Evolutionary conservation across 1,140 invertebrate genomes (phyloP).

Genomic region (Mycetomoellerius zeteki): DNA sequence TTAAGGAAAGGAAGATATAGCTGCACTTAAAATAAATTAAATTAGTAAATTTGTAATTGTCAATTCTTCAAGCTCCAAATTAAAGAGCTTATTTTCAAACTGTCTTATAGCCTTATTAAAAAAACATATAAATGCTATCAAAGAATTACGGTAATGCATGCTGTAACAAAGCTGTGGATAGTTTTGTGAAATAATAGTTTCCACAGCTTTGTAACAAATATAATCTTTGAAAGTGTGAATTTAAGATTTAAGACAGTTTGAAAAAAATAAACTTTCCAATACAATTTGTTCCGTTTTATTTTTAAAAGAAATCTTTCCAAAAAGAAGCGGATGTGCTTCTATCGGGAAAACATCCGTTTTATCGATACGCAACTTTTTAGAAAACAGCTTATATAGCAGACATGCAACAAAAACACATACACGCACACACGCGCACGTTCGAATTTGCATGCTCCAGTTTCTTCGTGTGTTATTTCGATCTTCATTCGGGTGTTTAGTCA

Average conservation of each 20-base stretch:
- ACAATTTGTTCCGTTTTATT: background rate
- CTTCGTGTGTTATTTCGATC: slow-evolving; percentile 74
- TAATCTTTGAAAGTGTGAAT: background rate
- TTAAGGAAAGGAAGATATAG: background rate
- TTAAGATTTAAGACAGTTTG: slow-evolving; percentile 5
- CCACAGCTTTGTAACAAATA: background rate
- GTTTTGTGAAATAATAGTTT: background rate
- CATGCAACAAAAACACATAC: background rate
- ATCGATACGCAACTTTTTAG: slow-evolving; percentile 3
- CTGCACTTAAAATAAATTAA: no score
- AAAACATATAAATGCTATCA: background rate
- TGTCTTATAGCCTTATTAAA: background rate
- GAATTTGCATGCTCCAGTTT: slow-evolving; percentile 76
- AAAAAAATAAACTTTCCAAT: background rate
- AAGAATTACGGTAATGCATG: background rate
- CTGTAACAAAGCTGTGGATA: background rate
- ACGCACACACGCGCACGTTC: slow-evolving; percentile 65
- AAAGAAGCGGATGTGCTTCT: background rate
- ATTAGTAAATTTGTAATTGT: slow-evolving; percentile 7
- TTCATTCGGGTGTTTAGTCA: slow-evolving; percentile 70
- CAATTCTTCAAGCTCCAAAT: background rate
- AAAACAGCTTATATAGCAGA: background rate
- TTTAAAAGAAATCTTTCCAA: background rate
- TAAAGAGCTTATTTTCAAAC: background rate
- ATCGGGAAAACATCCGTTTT: background rate